Base-by-base conservation (phyloP, 2,797 vertebrate genomes). In the Hirundo rustica region DNA sequence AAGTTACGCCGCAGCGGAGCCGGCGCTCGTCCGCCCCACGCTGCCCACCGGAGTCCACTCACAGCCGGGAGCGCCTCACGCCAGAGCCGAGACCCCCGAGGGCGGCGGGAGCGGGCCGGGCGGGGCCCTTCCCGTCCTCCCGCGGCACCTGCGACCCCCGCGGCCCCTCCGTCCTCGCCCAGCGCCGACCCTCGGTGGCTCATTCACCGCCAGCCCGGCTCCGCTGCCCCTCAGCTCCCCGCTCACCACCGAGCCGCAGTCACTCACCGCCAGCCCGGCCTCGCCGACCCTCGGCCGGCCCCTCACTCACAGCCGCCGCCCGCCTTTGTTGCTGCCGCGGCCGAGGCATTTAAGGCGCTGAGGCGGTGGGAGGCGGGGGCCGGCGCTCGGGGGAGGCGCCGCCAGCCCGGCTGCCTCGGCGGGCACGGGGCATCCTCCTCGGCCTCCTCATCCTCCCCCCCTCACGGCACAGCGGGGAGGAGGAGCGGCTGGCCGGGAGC, bases 291-390 rank as follows among this genome's bases (percentile, higher is more conserved):
- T 5, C 72, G 1, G 34, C 47, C 57, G 20, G 8, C 51, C 65
- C 65, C 73, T 76, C 65, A 21, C 57, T 71, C 74, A 11, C 66
- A 19, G 85, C 81, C 85, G 23, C 86, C 93, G 78, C 79, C 82
- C 55, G 83, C 87, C 87, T 92, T 95, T 95, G 93, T 92, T 92
- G 87, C 93, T 70, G 93, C 93, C 87, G 90, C 77, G 57, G 57
- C 77, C 68, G 57, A 47, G 70, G 55, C 75, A 25, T 60, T 68
- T 77, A 58, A 77, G 26, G 86, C 64, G 70, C 68, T 30, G 73
- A 27, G 65, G 34, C 34, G 42, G 7, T 45, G 58, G 80, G 57
- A 50, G 75, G 72, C 84, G 62, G 79, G 54, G 50, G 65, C 91
- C n/a, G 61, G 27, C 8, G 51, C 17, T 34, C 73, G 85, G 80